Percentiles rank a stretch among this genome's conserved stretches.
Evolutionary conservation across 2,888 invertebrate genomes (phyloP).

Genomic region (Nephrotoma appendiculata): DNA sequence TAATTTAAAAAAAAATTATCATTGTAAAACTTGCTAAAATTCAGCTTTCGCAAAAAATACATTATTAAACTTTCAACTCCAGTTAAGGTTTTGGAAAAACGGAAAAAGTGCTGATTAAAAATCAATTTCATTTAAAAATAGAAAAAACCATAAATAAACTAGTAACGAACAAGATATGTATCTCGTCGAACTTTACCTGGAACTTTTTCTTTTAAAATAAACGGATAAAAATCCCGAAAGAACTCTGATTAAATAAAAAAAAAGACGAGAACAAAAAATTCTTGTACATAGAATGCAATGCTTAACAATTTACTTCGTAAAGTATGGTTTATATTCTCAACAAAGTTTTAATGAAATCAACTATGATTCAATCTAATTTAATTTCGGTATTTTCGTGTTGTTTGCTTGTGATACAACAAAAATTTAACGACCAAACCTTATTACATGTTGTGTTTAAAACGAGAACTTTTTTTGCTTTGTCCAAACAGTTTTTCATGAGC

Average conservation of each 20-base stretch:
- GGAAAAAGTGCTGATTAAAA: not conserved
- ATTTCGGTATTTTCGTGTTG: not conserved
- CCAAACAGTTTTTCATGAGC: too few relatives aligned
- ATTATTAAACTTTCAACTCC: not conserved
- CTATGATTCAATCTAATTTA: not conserved
- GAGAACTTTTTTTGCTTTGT: too few relatives aligned
- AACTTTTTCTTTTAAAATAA: not conserved
- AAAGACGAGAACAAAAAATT: not conserved
- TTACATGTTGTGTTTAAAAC: too few relatives aligned
- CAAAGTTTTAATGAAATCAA: not conserved
- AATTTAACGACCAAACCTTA: not conserved
- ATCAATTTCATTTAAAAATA: not conserved
- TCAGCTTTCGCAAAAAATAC: not conserved
- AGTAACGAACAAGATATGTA: not conserved
- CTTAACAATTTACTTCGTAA: not conserved
- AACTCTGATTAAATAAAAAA: not conserved
- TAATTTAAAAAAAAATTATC: not conserved
- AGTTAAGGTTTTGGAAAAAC: not conserved
- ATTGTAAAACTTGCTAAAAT: not conserved
- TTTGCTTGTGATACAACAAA: not conserved
- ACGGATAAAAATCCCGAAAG: not conserved
- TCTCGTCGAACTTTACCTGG: not conserved
- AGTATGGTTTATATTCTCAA: not conserved
- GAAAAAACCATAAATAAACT: not conserved
- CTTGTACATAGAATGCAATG: not conserved